Percentiles rank a stretch among this genome's conserved stretches.
Conservation (phyloP, 2,113 vertebrate genomes). For the Rhinoderma darwinii region DNA sequence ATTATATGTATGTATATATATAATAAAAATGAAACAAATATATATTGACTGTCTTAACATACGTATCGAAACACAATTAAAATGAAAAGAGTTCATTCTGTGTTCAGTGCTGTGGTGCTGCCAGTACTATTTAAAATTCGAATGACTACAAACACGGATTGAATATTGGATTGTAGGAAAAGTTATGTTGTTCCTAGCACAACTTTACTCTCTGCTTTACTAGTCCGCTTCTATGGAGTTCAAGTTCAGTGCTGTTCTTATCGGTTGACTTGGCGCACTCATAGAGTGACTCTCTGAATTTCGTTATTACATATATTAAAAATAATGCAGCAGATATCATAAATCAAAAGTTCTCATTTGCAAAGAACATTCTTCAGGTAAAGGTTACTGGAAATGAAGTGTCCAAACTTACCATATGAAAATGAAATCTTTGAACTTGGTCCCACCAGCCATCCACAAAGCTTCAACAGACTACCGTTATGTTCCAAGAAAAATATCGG, state of each 20-base stretch:
- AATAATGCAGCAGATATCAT: conserved; percentile 1
- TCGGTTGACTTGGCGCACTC: not conserved
- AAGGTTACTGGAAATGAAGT: conserved; percentile 20
- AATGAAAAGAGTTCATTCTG: no score
- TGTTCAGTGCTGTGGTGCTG: not conserved
- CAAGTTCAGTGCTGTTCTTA: not conserved
- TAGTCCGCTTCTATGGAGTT: not conserved
- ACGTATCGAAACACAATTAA: no score
- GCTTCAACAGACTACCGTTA: not conserved
- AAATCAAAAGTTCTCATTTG: conserved; percentile 17
- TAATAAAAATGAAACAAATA: no score
- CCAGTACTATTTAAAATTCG: not conserved
- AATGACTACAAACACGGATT: not conserved
- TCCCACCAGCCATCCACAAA: not conserved
- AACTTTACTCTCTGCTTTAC: not conserved
- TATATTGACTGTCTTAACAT: no score
- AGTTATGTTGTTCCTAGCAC: not conserved
- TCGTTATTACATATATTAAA: not conserved
- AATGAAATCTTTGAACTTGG: conserved; percentile 1
- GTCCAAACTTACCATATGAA: not conserved
- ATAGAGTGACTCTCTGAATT: not conserved
- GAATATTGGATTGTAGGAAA: not conserved
- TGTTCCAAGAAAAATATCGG: not conserved
- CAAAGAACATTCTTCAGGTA: conserved; percentile 9
- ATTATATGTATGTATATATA: no score